A percentile compares a stretch with the other conserved stretches of the same genome.
phyloP scores from a whole-genome alignment of 2,113 vertebrate genomes.

The Pholis gunnellus region DNA sequence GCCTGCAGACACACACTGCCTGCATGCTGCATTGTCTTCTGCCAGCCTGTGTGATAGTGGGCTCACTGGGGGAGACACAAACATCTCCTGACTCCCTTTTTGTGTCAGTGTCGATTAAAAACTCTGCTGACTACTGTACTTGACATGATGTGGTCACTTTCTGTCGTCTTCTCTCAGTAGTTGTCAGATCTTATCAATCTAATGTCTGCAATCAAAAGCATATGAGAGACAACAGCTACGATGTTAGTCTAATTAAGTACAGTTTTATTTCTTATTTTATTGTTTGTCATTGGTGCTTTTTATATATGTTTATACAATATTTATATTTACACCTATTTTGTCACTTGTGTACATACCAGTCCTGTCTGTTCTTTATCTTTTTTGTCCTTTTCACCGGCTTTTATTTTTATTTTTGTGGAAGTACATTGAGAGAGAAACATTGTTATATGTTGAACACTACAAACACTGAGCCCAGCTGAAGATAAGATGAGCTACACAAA shows the following conservation, averaged over 20 bases:
- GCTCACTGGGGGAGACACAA: conserved; percentile 3
- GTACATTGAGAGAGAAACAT: not conserved
- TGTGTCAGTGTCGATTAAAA: conserved; percentile 42
- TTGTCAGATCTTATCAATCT: conserved; percentile 38
- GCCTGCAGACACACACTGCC: conserved; percentile 42
- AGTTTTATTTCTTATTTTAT: not conserved
- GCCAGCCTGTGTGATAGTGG: conserved; percentile 31
- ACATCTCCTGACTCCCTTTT: conserved; percentile 20
- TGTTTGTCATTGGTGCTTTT: not conserved
- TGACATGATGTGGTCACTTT: conserved; percentile 36
- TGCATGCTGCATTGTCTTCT: conserved; percentile 56
- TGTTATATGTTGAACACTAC: not conserved
- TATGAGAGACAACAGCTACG: not conserved
- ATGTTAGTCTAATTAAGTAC: not conserved
- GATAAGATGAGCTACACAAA: not conserved
- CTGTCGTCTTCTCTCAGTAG: not conserved
- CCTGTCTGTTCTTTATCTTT: not conserved
- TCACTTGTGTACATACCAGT: not conserved
- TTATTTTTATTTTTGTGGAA: not conserved
- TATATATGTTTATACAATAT: not conserved
- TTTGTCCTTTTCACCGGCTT: not conserved
- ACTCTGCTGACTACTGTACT: conserved; percentile 25
- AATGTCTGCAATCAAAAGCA: conserved; percentile 5
- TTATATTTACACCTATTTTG: not conserved
- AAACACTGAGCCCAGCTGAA: not conserved